Evolutionary conservation across 1,140 invertebrate species (phyloP).

Genomic region (Aphelenchoides fujianensis): DNA sequence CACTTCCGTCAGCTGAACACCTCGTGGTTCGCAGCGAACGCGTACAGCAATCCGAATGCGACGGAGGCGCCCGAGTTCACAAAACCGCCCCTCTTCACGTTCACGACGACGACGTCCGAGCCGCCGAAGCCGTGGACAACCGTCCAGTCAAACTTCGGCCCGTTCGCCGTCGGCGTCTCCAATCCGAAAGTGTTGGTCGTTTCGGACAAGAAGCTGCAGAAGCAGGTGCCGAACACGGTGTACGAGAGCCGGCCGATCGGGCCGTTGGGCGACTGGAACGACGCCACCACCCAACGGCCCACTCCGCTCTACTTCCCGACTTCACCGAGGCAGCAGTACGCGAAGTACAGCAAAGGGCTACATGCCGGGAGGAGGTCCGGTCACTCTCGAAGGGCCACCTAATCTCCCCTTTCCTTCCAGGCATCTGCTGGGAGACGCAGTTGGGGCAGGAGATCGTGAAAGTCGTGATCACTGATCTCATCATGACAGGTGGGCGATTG

Average conservation of each 20-base stretch:
- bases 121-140: constrained; percentile 22
- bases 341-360: constrained; percentile 9
- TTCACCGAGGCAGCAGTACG: constrained; percentile 19
- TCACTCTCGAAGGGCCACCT: too few species aligned
- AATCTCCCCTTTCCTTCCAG: too few species aligned
- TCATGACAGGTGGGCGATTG: not conserved
- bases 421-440: constrained; percentile 23
- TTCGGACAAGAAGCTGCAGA: constrained; percentile 13
- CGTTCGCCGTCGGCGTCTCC: constrained; percentile 51
- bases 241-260: constrained; percentile 52
- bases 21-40: not conserved
- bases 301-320: constrained; percentile 35
- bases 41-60: not conserved
- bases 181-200: constrained; percentile 57
- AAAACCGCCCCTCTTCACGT: constrained; percentile 3
- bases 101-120: constrained; percentile 31
- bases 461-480: constrained; percentile 22
- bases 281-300: constrained; percentile 29
- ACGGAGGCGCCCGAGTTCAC: not conserved
- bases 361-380: not conserved
- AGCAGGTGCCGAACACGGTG: constrained; percentile 23
- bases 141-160: constrained; percentile 56
- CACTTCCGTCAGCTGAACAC: constrained; percentile 2
- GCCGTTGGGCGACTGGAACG: constrained; percentile 38
- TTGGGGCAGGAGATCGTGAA: not conserved